Evolutionary conservation across 2,113 vertebrate species (phyloP), one percentile per base, ranked within the genome.

Genomic region (Hepsetus odoe): DNA sequence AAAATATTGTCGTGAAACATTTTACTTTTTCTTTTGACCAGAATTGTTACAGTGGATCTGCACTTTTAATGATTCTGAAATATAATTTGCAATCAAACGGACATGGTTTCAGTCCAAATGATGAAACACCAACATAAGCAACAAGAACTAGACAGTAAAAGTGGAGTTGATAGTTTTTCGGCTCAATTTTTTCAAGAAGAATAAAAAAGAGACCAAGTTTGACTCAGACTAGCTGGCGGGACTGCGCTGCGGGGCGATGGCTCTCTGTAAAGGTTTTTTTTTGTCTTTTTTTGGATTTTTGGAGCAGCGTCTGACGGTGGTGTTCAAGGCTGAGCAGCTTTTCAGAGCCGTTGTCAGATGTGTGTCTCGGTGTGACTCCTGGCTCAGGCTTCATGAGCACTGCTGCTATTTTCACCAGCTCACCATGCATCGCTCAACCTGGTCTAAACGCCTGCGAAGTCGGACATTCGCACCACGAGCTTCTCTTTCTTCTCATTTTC

Each of bases 341-440:
- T 79, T 24, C 67, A 69, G 75, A 71, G 46, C 77, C 46, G 76
- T 72, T 79, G 73, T 81, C 74, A 85, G 84, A 74, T 85, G 84
- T 72, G 56, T 67, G 64, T 30, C 32, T 46, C 77, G 33, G 62
- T 61, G 77, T n/a, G 20, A 24, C 42, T 80, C 76, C 58, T 62
- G 72, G 38, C 24, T 42, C 64, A 11, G 16, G 55, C 79, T 81
- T 79, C 83, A 80, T 76, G 40, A 18, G 68, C 77, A 61, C 72
- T 22, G 30, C 40, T 72, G 85, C 87, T 90, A 88, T 88, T 88
- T 88, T 84, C 84, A 62, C 84, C 67, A 85, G 76, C 82, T 77
- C 77, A 86, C 80, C 84, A 81, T 66, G 84, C 84, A 72, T 16
- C 35, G 22, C 22, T 80, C 82, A 67, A 77, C 72, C 74, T 73